A percentile compares a stretch with the other conserved stretches of the same genome.
phyloP scores from a whole-genome alignment of 30 jellyfish, hydroid and myxozoan genomes.

The Aurelia sp. region DNA sequence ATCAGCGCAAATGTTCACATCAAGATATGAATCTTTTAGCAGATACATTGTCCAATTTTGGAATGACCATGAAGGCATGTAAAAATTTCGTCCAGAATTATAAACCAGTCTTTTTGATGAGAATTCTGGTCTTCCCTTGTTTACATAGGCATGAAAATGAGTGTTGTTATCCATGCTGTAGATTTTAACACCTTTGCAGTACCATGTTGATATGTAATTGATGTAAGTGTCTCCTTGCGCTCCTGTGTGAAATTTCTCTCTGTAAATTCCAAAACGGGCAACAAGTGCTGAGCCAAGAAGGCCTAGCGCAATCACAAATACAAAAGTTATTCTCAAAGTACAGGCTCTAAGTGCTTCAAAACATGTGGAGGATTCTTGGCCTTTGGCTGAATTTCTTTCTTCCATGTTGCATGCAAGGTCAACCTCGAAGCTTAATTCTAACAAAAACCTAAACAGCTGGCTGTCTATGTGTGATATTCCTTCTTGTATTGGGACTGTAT shows the following conservation, averaged over 20 bases:
- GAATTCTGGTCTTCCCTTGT: conserved; percentile 34
- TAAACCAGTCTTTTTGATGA: conserved; percentile 50
- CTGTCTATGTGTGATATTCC: too few relatives aligned
- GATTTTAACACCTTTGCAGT: conserved; percentile 51
- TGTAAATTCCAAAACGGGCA: conserved; percentile 50
- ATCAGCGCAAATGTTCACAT: conserved; percentile 83
- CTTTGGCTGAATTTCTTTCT: too few relatives aligned
- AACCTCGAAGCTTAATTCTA: too few relatives aligned
- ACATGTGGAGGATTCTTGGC: conserved; percentile 1
- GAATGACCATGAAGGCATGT: conserved; percentile 90
- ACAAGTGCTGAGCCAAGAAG: conserved; percentile 52
- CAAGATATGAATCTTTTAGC: conserved; percentile 73
- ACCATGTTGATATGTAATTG: conserved; percentile 25
- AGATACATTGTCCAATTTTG: conserved; percentile 81
- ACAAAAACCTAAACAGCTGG: too few relatives aligned
- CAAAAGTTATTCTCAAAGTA: conserved; percentile 39
- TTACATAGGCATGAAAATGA: conserved; percentile 16
- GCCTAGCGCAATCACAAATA: conserved; percentile 44
- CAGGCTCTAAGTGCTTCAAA: conserved; percentile 23
- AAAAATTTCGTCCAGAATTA: conserved; percentile 46
- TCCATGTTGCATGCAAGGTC: too few relatives aligned
- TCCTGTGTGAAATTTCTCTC: conserved; percentile 1
- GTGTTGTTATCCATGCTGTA: conserved; percentile 16
- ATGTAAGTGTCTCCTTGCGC: conserved; percentile 51
- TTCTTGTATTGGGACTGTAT: too few relatives aligned